Conservation (phyloP, 2,113 vertebrate species). For the Isurus oxyrinchus region DNA sequence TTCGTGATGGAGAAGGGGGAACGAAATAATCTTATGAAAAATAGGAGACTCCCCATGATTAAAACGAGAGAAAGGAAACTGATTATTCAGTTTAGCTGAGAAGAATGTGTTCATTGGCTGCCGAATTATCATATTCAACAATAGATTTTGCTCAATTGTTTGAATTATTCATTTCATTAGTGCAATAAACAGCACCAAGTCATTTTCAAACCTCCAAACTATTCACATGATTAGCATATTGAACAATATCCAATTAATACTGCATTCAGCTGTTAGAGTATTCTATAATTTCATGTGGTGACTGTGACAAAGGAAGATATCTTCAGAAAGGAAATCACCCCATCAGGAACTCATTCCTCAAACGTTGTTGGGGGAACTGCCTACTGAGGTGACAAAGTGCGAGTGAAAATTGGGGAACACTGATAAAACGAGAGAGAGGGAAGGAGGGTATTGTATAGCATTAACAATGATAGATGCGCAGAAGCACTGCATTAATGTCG, state of each 20-base stretch:
- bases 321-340: background rate
- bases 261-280: background rate
- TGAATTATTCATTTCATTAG: conserved; percentile 13
- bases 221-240: background rate
- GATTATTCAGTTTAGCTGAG: background rate
- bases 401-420: no score
- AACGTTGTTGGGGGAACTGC: background rate
- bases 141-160: background rate
- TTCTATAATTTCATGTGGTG: background rate
- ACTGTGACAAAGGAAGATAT: background rate
- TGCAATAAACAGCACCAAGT: background rate
- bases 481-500: no score
- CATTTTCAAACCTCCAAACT: background rate
- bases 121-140: conserved; percentile 15
- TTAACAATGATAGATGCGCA: no score
- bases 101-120: background rate
- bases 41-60: background rate
- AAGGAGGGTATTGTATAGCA: background rate
- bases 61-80: background rate
- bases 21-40: background rate
- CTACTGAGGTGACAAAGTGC: background rate
- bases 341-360: background rate
- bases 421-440: background rate
- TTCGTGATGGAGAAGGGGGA: background rate
- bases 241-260: conserved; percentile 23